phyloP scores from a whole-genome alignment of 2,113 vertebrate species.

The Chaetodon auriga region DNA sequence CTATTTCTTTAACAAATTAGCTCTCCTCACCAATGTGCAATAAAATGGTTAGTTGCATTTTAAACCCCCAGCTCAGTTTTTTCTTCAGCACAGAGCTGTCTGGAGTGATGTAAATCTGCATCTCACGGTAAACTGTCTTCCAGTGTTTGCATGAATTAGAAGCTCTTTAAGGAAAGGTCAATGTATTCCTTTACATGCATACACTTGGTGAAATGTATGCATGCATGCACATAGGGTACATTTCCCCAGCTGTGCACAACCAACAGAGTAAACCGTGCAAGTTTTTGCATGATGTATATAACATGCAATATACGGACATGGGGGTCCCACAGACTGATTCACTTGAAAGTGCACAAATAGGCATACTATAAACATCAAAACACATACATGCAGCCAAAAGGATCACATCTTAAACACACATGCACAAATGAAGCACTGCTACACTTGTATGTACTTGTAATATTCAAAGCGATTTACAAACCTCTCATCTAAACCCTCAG shows the following conservation, averaged over 20 bases:
- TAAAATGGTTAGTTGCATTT: constrained; percentile 51
- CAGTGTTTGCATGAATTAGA: constrained; percentile 49
- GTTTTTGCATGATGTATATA: background rate
- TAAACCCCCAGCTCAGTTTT: constrained; percentile 48
- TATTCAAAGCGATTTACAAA: constrained; percentile 25
- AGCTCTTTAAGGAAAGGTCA: constrained; percentile 65
- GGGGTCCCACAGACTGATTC: background rate
- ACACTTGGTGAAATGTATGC: constrained; percentile 28
- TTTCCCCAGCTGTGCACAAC: background rate
- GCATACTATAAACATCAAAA: constrained; percentile 1
- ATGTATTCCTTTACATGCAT: constrained; percentile 49
- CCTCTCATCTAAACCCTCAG: background rate
- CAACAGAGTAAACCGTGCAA: background rate
- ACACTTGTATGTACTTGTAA: background rate
- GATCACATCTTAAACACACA: background rate
- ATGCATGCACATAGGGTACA: constrained; percentile 12
- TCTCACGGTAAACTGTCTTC: constrained; percentile 18
- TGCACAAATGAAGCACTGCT: background rate
- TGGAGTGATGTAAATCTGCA: constrained; percentile 47
- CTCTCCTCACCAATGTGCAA: constrained; percentile 36
- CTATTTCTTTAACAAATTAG: constrained; percentile 41
- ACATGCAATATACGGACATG: constrained; percentile 2
- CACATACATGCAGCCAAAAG: background rate
- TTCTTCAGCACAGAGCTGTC: constrained; percentile 39
- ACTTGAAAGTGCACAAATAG: background rate